Percentiles rank a stretch among this genome's conserved stretches.
phyloP scores from a whole-genome alignment of 2,113 vertebrate species.

The Peromyscus leucopus region DNA sequence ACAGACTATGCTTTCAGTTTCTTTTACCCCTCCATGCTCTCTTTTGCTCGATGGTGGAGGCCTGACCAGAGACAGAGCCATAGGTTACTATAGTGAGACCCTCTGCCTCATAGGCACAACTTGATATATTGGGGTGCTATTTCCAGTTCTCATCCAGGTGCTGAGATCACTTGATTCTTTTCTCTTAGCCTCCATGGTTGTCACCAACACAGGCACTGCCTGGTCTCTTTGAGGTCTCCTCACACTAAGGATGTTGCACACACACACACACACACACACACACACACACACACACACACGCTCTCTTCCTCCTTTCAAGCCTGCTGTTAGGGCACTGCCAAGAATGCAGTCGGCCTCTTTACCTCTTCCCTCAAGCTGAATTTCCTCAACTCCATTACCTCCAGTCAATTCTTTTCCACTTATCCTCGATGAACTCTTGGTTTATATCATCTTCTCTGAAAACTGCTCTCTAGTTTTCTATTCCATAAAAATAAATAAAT shows the following conservation, averaged over 20 bases:
- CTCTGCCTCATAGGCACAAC: neutral
- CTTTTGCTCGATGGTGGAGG: neutral
- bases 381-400: neutral
- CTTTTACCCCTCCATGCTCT: neutral
- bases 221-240: neutral
- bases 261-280: neutral
- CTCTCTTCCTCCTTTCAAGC: neutral
- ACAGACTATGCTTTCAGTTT: neutral
- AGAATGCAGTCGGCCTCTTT: neutral
- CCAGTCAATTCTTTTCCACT: neutral
- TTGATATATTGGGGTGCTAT: neutral
- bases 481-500: neutral
- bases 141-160: neutral
- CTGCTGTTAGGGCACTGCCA: neutral
- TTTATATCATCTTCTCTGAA: neutral
- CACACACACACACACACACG: neutral
- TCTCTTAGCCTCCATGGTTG: neutral
- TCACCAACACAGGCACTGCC: neutral
- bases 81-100: neutral
- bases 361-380: neutral
- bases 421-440: neutral
- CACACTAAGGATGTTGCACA: neutral
- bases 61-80: neutral
- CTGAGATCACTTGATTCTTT: neutral
- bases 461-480: neutral